Evolutionary conservation across 2,888 invertebrate species (phyloP).

Genomic region (Pinctada fucata): DNA sequence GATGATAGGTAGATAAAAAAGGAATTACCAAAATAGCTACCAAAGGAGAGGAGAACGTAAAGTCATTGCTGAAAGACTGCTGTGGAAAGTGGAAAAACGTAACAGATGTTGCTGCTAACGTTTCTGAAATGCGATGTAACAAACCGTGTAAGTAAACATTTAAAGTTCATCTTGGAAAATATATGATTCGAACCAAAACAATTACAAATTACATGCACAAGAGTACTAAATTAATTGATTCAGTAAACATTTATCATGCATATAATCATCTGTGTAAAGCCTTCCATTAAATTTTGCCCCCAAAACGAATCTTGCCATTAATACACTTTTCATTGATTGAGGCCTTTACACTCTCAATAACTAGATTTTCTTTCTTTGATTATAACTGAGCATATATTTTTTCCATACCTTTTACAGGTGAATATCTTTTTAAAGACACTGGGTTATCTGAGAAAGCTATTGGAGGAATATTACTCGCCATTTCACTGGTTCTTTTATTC

Average conservation of each 20-base stretch:
- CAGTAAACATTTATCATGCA: too few relatives aligned
- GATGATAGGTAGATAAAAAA: constrained; percentile 40
- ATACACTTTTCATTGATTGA: too few relatives aligned
- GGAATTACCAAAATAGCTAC: constrained; percentile 40
- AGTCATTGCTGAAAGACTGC: constrained; percentile 28
- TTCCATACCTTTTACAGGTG: constrained; percentile 18
- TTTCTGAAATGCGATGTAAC: not conserved
- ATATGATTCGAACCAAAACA: too few relatives aligned
- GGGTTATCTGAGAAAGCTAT: constrained; percentile 59
- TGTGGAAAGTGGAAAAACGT: constrained; percentile 3
- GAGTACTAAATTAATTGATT: too few relatives aligned
- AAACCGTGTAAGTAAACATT: not conserved
- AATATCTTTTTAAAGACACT: constrained; percentile 53
- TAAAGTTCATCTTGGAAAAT: too few relatives aligned
- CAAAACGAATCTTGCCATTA: too few relatives aligned
- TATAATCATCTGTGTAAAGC: too few relatives aligned
- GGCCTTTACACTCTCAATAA: too few relatives aligned
- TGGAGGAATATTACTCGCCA: constrained; percentile 63
- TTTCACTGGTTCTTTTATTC: constrained; percentile 62
- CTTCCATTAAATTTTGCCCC: too few relatives aligned
- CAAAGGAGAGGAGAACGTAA: constrained; percentile 14
- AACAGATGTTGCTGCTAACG: not conserved
- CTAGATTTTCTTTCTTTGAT: too few relatives aligned
- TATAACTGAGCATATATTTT: too few relatives aligned
- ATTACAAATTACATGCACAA: too few relatives aligned